Conservation (phyloP, 2,113 vertebrate genomes). For the Oreotrochilus melanogaster region DNA sequence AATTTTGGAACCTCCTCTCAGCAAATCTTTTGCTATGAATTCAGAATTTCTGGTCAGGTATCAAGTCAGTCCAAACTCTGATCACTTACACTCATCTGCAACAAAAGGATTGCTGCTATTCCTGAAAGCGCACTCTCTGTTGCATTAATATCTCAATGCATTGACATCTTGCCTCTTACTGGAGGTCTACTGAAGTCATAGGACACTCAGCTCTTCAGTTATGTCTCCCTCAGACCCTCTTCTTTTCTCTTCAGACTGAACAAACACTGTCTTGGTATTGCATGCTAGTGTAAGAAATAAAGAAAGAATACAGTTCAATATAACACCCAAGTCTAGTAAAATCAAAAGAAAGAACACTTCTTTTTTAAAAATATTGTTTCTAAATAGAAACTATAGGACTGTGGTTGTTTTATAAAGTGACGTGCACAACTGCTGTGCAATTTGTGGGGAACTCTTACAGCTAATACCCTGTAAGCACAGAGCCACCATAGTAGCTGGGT, state of each 20-base stretch:
- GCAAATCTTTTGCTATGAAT: background rate
- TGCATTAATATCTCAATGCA: background rate
- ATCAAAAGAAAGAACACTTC: background rate
- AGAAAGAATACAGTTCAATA: background rate
- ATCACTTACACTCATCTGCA: background rate
- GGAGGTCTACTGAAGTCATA: background rate
- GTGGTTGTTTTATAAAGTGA: background rate
- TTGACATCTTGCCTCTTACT: background rate
- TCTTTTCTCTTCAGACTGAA: background rate
- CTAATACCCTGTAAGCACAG: background rate
- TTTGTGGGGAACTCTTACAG: background rate
- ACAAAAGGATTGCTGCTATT: background rate
- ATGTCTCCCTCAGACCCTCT: background rate
- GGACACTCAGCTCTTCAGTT: background rate
- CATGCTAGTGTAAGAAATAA: fast-evolving
- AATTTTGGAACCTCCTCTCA: background rate
- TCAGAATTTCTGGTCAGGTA: background rate
- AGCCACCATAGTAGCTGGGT: background rate
- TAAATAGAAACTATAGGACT: background rate
- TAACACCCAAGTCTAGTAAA: background rate
- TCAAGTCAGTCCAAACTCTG: background rate
- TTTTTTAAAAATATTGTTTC: background rate
- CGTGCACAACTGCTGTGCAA: fast-evolving
- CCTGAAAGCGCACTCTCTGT: background rate
- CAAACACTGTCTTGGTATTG: background rate